phyloP scores from a whole-genome alignment of 2,797 vertebrate genomes.

The Loris lydekkerianus region DNA sequence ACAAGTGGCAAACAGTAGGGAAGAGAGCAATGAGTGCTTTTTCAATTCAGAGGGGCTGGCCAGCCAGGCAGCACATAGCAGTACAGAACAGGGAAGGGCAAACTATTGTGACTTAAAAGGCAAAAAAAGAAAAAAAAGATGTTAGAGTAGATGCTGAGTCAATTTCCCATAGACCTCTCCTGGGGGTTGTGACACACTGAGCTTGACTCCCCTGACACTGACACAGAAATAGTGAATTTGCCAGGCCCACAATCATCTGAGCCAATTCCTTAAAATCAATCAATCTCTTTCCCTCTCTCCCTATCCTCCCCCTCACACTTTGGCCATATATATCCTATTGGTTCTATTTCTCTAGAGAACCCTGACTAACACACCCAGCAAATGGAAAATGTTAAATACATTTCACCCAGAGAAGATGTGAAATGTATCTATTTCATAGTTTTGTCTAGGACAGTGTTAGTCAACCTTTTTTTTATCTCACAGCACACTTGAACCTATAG shows the following conservation, averaged over 20 bases:
- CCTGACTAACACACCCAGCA: background rate
- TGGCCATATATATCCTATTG: background rate
- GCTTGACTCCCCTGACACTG: background rate
- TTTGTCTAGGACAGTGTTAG: background rate
- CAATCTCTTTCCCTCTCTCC: background rate
- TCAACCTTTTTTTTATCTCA: too few relatives aligned
- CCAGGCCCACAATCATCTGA: background rate
- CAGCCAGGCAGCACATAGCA: background rate
- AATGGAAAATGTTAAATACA: background rate
- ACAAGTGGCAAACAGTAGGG: background rate
- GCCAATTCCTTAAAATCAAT: background rate
- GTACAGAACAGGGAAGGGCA: background rate
- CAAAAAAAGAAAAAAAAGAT: background rate
- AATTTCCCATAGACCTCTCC: background rate
- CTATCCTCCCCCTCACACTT: background rate
- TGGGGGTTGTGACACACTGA: background rate
- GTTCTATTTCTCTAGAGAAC: background rate
- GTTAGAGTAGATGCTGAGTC: background rate
- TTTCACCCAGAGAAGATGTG: background rate
- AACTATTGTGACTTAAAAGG: constrained; percentile 11
- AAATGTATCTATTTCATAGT: constrained; percentile 14
- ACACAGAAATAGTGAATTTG: background rate
- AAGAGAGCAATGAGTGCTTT: background rate
- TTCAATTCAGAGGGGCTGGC: background rate
- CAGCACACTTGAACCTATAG: too few relatives aligned